Evolutionary conservation across 2,888 invertebrate species (phyloP), one percentile per base, ranked within the genome.

Genomic region (Chrysotoxum bicinctum): DNA sequence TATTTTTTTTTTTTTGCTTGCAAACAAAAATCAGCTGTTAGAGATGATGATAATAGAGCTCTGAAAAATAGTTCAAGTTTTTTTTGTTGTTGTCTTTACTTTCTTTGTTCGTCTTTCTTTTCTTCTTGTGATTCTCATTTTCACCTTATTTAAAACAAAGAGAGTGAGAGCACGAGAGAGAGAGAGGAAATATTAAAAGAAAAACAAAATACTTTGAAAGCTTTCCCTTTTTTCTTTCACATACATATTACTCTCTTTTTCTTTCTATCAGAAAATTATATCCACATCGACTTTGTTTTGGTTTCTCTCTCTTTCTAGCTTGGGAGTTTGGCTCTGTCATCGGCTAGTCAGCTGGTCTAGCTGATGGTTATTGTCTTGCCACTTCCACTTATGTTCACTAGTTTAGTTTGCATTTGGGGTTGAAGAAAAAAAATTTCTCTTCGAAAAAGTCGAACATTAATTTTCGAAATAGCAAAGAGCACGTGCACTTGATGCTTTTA

Each of bases 21-120:
- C 79, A 84, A 84, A 84, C 79, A 84, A 79, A 84, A 72, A 84
- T 84, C 84, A 84, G 84, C 84, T 84, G 84, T 79, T 16, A 79
- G 72, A 84, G 72, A 84, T 69, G 75, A 79, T 84, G 50, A 50
- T 50, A 26, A n/a, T n/a, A 50, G 14, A 50, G 16, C 40, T 43
- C 8, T 2, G 16, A 43, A 45, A 45, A 8, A 43, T 43, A 43
- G 37, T 37, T 16, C 43, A 43, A 16, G 45, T 45, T 45, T 45
- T 45, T 19, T 9, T 45, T 45, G 2, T 45, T 23, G 9, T 43
- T 45, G 10, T 30, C 0, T 23, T 40, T 50, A 32, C 43, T 73
- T 73, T 75, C 56, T 72, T 37, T 60, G 35, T 30, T 60, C 52
- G n/a, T 73, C 50, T 83, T 43, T 43, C 26, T 43, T 62, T 30